phyloP scores from a whole-genome alignment of 1,140 invertebrate species.

The Ceratina calcarata region DNA sequence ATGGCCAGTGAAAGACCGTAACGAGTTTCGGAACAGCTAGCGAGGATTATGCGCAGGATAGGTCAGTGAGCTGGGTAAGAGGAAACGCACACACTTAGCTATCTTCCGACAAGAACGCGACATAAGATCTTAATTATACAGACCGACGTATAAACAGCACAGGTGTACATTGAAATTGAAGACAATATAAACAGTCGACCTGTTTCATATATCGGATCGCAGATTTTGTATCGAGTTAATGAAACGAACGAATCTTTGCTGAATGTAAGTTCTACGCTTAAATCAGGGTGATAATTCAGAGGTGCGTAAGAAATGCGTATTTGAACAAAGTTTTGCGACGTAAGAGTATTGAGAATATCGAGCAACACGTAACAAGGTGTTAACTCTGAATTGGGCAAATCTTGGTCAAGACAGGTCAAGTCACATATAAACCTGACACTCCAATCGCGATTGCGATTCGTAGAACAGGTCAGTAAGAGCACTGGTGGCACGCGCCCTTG shows the following conservation, averaged over 20 bases:
- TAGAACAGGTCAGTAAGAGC: constrained; percentile 31
- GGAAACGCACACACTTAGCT: neutral
- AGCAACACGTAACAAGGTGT: constrained; percentile 12
- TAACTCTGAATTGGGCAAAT: constrained; percentile 15
- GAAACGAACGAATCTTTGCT: neutral
- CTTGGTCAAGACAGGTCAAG: constrained; percentile 53
- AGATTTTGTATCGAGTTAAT: neutral
- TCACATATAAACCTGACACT: constrained; percentile 52
- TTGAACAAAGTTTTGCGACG: neutral
- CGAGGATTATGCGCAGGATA: constrained; percentile 63
- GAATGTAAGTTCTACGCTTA: neutral
- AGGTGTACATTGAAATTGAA: neutral
- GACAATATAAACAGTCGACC: neutral
- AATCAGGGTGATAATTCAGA: neutral
- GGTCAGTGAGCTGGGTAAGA: constrained; percentile 62
- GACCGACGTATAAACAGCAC: neutral
- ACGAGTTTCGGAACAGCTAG: constrained; percentile 22
- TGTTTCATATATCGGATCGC: neutral
- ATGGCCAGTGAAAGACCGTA: constrained; percentile 46
- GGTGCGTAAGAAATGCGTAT: neutral
- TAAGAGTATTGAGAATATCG: neutral
- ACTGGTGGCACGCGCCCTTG: constrained; percentile 36
- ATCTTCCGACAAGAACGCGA: constrained; percentile 4
- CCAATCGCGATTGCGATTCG: constrained; percentile 37
- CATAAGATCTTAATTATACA: constrained; percentile 36